Evolutionary conservation across 2,113 vertebrate genomes (phyloP), one percentile per base, ranked within the genome.

Genomic region (Gobiocypris rarus): DNA sequence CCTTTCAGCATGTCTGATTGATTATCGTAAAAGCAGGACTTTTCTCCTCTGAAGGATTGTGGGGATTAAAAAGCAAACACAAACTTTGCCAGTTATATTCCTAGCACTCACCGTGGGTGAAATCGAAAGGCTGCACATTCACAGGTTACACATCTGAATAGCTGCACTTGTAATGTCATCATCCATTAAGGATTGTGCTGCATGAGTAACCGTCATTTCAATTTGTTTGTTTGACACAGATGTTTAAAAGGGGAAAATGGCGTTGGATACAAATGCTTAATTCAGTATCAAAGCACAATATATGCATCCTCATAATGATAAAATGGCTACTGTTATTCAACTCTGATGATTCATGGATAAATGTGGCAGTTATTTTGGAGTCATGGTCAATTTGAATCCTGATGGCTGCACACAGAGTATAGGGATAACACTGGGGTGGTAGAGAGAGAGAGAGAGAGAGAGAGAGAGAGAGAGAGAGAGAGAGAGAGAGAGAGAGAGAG

Each of bases 221-320:
- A 58, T 75, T 54, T 82, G 81, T 82, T 82, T 82, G 81, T 82
- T 38, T 83, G 65, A 74, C 24, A 74, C 50, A 26, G 54, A 31
- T 26, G 17, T 61, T 41, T 61, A 50, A 38, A 34, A n/a, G 67
- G 31, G 50, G 50, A 4, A 61, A 58, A 59, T 56, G 38, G 52
- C 14, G 19, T 74, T 75, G 70, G n/a, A 54, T 43, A 24, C 50
- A 28, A 34, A 61, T 48, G 34, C 48, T 61, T 31, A 56, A 69
- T 69, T 70, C 75, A 24, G 52, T 5, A 50, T 14, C 77, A 67
- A 45, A 9, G 41, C 15, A 28, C 22, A 65, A 58, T 48, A 61
- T 70, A 59, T 52, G 52, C 26, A 45, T 71, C 61, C 28, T 19
- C 26, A 22, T 80, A 59, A 80, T 80, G 48, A 78, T 78, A 48